These are phyloP conservation scores for Mechanitis mazaeus DNA, from an alignment of 2,888 invertebrate species.

Conservation along the genomic window DNA sequence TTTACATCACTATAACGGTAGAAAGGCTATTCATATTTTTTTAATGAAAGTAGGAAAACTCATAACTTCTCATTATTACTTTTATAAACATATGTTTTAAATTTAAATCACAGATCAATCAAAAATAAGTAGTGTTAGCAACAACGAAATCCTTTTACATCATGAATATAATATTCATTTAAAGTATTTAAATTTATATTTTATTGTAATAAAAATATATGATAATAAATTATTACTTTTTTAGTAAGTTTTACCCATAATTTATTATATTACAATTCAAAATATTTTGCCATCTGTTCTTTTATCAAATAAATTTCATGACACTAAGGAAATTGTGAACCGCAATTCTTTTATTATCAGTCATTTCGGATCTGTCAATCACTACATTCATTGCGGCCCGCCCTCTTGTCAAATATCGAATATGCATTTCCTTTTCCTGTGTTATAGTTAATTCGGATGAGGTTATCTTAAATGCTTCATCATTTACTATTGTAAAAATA, in stretches of 20 bases:
- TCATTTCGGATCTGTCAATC: slow-evolving; percentile 54
- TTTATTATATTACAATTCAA: slow-evolving; percentile 1
- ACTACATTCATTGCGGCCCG: slow-evolving; percentile 54
- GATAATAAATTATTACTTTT: not conserved
- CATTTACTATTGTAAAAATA: not conserved
- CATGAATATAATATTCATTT: no score
- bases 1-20: no score
- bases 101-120: no score
- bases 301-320: slow-evolving; percentile 38
- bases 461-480: slow-evolving; percentile 3
- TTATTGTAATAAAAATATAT: not conserved
- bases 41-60: no score
- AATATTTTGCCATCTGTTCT: slow-evolving; percentile 42
- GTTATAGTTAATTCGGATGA: slow-evolving; percentile 19
- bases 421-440: slow-evolving; percentile 33
- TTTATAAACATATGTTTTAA: no score
- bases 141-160: no score
- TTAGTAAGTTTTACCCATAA: not conserved
- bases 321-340: slow-evolving; percentile 19
- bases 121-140: no score
- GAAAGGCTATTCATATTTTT: no score
- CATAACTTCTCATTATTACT: no score
- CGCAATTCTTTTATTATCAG: slow-evolving; percentile 27
- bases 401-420: slow-evolving; percentile 46
- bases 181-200: no score